Base-by-base conservation (phyloP, 1,140 invertebrate genomes). In the Cotesia typhae region DNA sequence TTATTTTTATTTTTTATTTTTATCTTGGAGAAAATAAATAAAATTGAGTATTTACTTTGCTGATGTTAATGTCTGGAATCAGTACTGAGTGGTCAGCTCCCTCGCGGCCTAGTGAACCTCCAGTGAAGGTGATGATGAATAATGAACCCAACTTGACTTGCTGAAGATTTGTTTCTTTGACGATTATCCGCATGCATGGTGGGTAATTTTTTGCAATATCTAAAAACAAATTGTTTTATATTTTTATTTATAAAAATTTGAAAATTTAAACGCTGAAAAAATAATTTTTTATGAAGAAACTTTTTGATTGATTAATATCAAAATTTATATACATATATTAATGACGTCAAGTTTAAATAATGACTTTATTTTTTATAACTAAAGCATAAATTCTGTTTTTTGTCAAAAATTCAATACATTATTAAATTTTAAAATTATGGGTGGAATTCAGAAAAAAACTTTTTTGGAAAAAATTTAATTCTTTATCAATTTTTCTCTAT, bases 101-200 rank as follows among this genome's bases (percentile, higher is more conserved):
- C 84, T 96, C 94, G 68, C 95, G 88, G 1, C 96, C 96, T 70
- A 98, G 83, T 0, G 92, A 92, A 7, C 94, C 96, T 57, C 96
- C 96, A 76, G 92, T 93, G 83, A 90, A 96, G 5, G 95, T 95
- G 4, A 98, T 89, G n/a, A 98, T 83, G 79, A 93, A 95, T 35
- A 98, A 87, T 51, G 90, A 91, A 4, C 96, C 96, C 61, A 91
- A 82, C 84, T 92, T 92, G 12, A 97, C 76, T 71, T 89, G 89
- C 37, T 89, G 79, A 59, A 92, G 75, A 69, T 88, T 89, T 0
- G 95, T 95, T 79, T 94, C 90, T 75, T 91, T 90, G 0, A 97
- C 92, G 68, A 97, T 93, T n/a, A 96, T 89, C 20, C 96, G 88
- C 83, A 98, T 92, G 77, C 95, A 96, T 0, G 96, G 95, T 9